phyloP scores from a whole-genome alignment of 2,113 vertebrate genomes.

The Ameiurus melas region DNA sequence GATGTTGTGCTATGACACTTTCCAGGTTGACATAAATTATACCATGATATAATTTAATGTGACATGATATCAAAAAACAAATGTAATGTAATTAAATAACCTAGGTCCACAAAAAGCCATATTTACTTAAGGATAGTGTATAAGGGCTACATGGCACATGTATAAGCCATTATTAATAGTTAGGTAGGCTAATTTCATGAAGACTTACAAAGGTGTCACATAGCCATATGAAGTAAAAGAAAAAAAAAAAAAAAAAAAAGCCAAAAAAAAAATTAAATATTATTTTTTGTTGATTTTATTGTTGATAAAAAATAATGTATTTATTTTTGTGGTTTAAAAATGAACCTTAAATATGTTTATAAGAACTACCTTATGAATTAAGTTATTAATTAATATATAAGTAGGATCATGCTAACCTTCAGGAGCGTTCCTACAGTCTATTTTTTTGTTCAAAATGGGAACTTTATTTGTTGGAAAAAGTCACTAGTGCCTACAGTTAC shows the following conservation, averaged over 20 bases:
- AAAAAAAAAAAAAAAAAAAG: too few relatives aligned
- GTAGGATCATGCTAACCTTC: background rate
- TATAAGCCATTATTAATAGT: background rate
- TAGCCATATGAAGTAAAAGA: background rate
- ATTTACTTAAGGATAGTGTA: background rate
- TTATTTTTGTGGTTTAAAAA: too few relatives aligned
- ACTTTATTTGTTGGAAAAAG: background rate
- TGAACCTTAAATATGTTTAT: background rate
- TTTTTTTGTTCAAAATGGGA: background rate
- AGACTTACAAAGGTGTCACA: background rate
- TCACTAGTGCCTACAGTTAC: background rate
- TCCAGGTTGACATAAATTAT: background rate
- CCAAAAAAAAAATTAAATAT: too few relatives aligned
- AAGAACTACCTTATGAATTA: background rate
- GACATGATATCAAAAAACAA: too few relatives aligned
- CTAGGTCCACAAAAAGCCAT: background rate
- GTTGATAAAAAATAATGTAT: too few relatives aligned
- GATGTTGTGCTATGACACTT: background rate
- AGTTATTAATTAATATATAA: background rate
- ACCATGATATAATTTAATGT: too few relatives aligned
- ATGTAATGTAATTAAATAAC: background rate
- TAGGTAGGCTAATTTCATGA: background rate
- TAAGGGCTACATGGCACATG: background rate
- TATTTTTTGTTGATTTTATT: too few relatives aligned
- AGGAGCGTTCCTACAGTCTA: background rate